A percentile compares a stretch with the other conserved stretches of the same genome.
phyloP scores from a whole-genome alignment of 2,113 vertebrate species.

The Corynorhinus townsendii region DNA sequence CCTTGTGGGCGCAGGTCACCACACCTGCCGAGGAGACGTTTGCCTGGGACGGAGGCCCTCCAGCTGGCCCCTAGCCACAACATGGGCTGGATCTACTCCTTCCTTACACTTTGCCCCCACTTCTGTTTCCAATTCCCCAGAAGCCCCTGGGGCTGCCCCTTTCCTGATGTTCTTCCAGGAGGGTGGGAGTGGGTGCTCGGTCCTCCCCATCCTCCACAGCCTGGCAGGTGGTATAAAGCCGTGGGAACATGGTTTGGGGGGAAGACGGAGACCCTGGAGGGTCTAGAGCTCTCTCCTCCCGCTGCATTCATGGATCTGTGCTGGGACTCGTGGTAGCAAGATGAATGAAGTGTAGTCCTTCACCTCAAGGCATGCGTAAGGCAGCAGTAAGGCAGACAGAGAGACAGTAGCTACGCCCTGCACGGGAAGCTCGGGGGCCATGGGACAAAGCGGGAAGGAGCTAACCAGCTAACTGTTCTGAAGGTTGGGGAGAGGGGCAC shows the following conservation, averaged over 20 bases:
- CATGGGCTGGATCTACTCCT: not conserved
- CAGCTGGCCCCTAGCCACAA: no score
- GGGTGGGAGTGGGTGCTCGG: not conserved
- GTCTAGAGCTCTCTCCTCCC: not conserved
- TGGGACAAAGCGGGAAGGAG: rapidly evolving
- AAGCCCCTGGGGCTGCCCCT: not conserved
- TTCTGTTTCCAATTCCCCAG: not conserved
- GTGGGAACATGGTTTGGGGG: not conserved
- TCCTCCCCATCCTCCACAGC: not conserved
- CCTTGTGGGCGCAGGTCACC: not conserved
- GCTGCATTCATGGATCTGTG: not conserved
- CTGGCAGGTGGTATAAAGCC: not conserved
- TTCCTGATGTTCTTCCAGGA: not conserved
- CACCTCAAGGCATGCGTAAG: not conserved
- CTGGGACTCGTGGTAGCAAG: rapidly evolving
- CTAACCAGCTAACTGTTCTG: no score
- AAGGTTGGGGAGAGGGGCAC: not conserved
- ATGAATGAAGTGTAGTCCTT: not conserved
- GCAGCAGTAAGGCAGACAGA: not conserved
- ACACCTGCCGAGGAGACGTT: not conserved
- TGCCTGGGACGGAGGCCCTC: not conserved
- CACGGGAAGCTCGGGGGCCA: not conserved
- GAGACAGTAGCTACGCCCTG: rapidly evolving
- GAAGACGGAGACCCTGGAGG: not conserved
- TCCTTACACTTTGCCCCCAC: not conserved